phyloP scores from a whole-genome alignment of 2,888 invertebrate species.

The Physocephala rufipes region DNA sequence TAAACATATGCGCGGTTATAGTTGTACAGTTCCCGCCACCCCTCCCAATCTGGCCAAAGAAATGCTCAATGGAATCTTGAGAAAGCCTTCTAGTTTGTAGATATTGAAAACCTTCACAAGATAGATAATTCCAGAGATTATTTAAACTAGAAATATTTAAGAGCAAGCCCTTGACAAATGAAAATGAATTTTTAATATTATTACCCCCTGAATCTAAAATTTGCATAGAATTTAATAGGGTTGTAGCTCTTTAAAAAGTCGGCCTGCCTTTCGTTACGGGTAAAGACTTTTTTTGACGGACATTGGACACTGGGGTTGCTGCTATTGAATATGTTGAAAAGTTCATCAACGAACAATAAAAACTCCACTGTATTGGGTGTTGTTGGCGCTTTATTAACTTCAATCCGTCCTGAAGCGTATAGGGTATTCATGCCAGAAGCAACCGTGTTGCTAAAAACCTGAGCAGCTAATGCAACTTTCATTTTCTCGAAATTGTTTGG shows the following conservation, averaged over 20 bases:
- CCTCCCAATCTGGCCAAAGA: no score
- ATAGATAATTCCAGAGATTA: no score
- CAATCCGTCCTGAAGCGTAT: not conserved
- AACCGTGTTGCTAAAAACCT: slow-evolving; percentile 15
- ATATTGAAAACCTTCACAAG: no score
- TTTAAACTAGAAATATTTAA: not conserved
- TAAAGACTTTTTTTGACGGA: not conserved
- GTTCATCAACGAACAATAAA: slow-evolving; percentile 10
- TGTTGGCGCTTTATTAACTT: not conserved
- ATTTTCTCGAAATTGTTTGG: slow-evolving; percentile 7
- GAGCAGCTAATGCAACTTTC: not conserved
- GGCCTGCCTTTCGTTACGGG: not conserved
- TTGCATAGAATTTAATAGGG: not conserved
- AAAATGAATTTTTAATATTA: slow-evolving; percentile 1
- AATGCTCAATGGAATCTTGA: no score
- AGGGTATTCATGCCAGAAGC: not conserved
- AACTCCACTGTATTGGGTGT: not conserved
- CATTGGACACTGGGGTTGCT: not conserved
- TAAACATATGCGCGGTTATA: no score
- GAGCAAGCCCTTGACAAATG: not conserved
- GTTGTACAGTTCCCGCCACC: no score
- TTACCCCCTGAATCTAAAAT: not conserved
- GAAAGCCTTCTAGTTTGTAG: no score
- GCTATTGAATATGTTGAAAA: not conserved
- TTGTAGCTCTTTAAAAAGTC: not conserved